Percentiles rank a stretch among this genome's conserved stretches.
phyloP scores from a whole-genome alignment of 2,888 invertebrate species.

The Tenthredo notha region DNA sequence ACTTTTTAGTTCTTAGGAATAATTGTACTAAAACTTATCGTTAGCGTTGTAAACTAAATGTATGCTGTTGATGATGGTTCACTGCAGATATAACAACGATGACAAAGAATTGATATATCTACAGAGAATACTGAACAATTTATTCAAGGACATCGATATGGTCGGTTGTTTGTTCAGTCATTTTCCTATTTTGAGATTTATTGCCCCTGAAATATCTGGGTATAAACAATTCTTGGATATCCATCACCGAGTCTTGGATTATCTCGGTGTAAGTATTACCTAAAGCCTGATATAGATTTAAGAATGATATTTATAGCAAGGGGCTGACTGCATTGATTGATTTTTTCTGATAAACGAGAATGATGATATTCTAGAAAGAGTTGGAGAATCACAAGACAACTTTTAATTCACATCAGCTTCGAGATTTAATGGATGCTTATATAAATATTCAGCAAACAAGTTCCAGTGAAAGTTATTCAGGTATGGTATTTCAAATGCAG shows the following conservation, averaged over 20 bases:
- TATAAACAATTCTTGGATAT: slow-evolving; percentile 87
- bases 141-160: slow-evolving; percentile 90
- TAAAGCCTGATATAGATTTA: background rate
- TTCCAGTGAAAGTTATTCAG: slow-evolving; percentile 79
- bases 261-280: slow-evolving; percentile 80
- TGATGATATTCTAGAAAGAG: slow-evolving; percentile 80
- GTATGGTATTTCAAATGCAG: slow-evolving; percentile 62
- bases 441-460: slow-evolving; percentile 84
- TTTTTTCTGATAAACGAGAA: background rate
- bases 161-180: slow-evolving; percentile 90
- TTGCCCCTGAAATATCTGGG: slow-evolving; percentile 89
- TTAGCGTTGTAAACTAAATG: background rate
- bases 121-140: slow-evolving; percentile 85
- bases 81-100: slow-evolving; percentile 83
- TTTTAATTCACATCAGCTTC: slow-evolving; percentile 82
- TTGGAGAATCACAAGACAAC: slow-evolving; percentile 86
- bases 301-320: too few species aligned
- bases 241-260: slow-evolving; percentile 87
- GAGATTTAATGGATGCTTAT: slow-evolving; percentile 92
- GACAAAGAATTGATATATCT: slow-evolving; percentile 86
- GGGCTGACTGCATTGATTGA: background rate
- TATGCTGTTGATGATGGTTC: background rate
- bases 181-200: slow-evolving; percentile 85
- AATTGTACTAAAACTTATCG: background rate
- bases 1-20: background rate